A percentile compares a stretch with the other conserved stretches of the same genome.
These are phyloP conservation scores for Pterobdella sp. DNA, from an alignment of 2,888 invertebrate species.

Conservation along the genomic window DNA sequence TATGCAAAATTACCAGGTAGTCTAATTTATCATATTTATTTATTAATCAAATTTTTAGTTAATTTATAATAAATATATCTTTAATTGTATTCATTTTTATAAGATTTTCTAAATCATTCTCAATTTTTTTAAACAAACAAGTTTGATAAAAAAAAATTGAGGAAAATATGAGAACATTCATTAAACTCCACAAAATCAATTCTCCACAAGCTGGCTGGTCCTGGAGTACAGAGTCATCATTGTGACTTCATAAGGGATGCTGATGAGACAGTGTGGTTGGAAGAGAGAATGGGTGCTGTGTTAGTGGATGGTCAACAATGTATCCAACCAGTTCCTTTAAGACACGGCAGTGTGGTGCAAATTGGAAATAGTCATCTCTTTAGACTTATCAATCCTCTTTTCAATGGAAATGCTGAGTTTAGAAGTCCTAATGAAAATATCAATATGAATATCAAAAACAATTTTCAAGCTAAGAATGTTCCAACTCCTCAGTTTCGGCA, in stretches of 20 bases:
- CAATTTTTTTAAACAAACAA: no score
- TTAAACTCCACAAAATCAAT: no score
- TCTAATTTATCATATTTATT: no score
- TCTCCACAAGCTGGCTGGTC: no score
- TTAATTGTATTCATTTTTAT: neutral
- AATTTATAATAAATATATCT: no score
- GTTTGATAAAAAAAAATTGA: no score
- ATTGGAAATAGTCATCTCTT: constrained; percentile 56
- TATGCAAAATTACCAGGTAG: constrained; percentile 32
- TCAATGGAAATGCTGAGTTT: constrained; percentile 40
- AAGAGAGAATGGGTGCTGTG: constrained; percentile 81
- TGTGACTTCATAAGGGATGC: constrained; percentile 85
- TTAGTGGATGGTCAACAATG: constrained; percentile 88
- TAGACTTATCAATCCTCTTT: constrained; percentile 53
- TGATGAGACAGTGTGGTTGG: constrained; percentile 85
- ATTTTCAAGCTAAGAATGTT: neutral
- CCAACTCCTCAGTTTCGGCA: neutral
- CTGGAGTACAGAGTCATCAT: no score
- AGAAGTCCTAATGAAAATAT: neutral
- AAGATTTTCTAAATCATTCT: no score
- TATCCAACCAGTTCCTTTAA: constrained; percentile 81
- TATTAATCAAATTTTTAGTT: neutral
- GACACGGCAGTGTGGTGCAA: constrained; percentile 55
- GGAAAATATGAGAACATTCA: no score
- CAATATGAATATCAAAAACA: neutral